Conservation (phyloP, 2,797 vertebrate genomes). For the Triplophysa bombifrons region DNA sequence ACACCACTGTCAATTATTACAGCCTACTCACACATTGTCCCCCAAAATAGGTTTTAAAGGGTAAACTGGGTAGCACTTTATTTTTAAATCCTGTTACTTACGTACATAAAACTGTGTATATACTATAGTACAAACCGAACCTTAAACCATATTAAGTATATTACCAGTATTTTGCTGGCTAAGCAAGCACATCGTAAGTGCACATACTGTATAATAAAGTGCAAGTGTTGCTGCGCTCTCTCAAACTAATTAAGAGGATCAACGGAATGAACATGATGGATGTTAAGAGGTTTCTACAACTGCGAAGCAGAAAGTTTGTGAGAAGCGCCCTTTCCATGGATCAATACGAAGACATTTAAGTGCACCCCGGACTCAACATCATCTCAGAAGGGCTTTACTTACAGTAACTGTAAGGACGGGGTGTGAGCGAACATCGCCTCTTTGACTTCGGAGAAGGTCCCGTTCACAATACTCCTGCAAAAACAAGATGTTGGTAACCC, state of each 20-base stretch:
- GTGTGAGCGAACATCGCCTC: constrained; percentile 97
- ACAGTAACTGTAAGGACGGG: constrained; percentile 95
- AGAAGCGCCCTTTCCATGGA: not conserved
- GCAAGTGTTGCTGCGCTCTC: not conserved
- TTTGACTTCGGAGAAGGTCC: constrained; percentile 93
- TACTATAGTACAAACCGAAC: too few relatives aligned
- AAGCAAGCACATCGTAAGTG: too few relatives aligned
- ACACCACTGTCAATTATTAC: too few relatives aligned
- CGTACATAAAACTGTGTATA: too few relatives aligned
- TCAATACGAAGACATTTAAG: not conserved
- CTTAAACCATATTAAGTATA: too few relatives aligned
- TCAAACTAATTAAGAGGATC: not conserved
- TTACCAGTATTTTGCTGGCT: too few relatives aligned
- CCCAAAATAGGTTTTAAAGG: too few relatives aligned
- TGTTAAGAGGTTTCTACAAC: not conserved
- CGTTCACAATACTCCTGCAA: constrained; percentile 94
- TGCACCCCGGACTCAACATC: not conserved
- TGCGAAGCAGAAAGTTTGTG: not conserved
- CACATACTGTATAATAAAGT: too few relatives aligned
- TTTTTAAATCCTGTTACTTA: too few relatives aligned
- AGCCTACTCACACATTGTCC: too few relatives aligned
- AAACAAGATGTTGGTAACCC: not conserved
- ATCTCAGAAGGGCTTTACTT: constrained; percentile 70
- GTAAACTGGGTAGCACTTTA: too few relatives aligned
- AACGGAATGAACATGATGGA: not conserved